Conservation (phyloP, 2,797 vertebrate genomes). For the Macroramphosus scolopax region DNA sequence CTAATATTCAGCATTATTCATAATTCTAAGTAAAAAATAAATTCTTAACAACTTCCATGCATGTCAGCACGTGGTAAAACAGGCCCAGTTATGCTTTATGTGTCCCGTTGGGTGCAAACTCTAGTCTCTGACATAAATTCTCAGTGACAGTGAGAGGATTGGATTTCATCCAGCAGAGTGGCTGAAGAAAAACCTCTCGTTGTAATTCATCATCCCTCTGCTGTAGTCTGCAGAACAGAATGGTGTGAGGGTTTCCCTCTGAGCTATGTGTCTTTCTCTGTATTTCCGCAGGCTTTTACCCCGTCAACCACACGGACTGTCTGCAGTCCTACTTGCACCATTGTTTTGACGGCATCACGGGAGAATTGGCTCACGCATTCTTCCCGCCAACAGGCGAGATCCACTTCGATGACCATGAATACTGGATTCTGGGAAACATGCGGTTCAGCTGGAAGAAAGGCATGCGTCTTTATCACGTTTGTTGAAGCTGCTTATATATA, state of each 20-base stretch:
- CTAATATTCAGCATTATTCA: constrained; percentile 47
- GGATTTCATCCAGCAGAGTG: constrained; percentile 28
- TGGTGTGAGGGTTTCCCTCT: constrained; percentile 42
- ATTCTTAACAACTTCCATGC: constrained; percentile 48
- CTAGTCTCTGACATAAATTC: constrained; percentile 39
- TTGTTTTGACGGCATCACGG: constrained; percentile 96
- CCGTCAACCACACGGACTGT: constrained; percentile 94
- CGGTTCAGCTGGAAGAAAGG: constrained; percentile 98
- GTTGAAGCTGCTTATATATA: constrained; percentile 5
- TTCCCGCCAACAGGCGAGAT: constrained; percentile 94
- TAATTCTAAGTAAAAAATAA: constrained; percentile 22
- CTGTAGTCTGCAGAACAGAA: constrained; percentile 40
- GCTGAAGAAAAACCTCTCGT: constrained; percentile 32
- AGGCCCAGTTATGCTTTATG: constrained; percentile 37
- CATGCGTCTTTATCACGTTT: constrained; percentile 48
- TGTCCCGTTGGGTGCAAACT: constrained; percentile 36
- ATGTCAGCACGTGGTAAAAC: constrained; percentile 29
- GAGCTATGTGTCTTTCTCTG: constrained; percentile 36
- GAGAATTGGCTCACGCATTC: constrained; percentile 95
- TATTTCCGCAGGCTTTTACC: constrained; percentile 88
- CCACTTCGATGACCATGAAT: constrained; percentile 95
- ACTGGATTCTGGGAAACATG: constrained; percentile 95
- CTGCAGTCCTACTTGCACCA: constrained; percentile 89
- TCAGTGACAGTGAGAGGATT: constrained; percentile 47
- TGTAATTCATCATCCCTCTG: constrained; percentile 42